These are phyloP conservation scores for Chaetodon trifasciatus DNA, from an alignment of 2,797 vertebrate genomes.

Conservation along the genomic window DNA sequence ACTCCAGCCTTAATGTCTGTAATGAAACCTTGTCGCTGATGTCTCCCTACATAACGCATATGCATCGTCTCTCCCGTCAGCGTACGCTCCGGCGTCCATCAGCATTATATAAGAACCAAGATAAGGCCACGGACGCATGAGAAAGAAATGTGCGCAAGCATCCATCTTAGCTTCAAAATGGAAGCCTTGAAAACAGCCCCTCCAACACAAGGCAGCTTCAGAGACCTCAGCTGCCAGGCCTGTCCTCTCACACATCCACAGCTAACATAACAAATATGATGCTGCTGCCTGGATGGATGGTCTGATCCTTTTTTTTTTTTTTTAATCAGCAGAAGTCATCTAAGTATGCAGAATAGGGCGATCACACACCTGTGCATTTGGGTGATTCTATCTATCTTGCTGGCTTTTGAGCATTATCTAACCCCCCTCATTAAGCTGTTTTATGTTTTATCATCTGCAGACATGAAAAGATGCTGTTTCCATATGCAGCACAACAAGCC, in stretches of 20 bases:
- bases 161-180: slow-evolving; percentile 89
- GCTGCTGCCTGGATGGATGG: background rate
- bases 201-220: slow-evolving; percentile 47
- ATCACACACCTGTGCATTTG: slow-evolving; percentile 6
- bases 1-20: background rate
- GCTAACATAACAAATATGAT: background rate
- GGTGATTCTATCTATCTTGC: background rate
- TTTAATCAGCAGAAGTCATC: background rate
- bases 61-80: background rate
- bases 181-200: slow-evolving; percentile 79
- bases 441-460: background rate
- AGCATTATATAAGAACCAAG: slow-evolving; percentile 75
- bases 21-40: background rate
- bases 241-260: background rate
- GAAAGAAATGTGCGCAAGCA: slow-evolving; percentile 82
- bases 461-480: background rate
- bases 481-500: background rate
- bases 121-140: slow-evolving; percentile 61
- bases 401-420: background rate
- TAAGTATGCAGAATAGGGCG: background rate
- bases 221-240: slow-evolving; percentile 22
- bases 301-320: background rate
- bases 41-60: background rate
- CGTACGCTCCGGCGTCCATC: slow-evolving; percentile 25
- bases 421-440: background rate